Evolutionary conservation across 2,797 vertebrate species (phyloP).

Genomic region (Chrysocyon brachyurus): DNA sequence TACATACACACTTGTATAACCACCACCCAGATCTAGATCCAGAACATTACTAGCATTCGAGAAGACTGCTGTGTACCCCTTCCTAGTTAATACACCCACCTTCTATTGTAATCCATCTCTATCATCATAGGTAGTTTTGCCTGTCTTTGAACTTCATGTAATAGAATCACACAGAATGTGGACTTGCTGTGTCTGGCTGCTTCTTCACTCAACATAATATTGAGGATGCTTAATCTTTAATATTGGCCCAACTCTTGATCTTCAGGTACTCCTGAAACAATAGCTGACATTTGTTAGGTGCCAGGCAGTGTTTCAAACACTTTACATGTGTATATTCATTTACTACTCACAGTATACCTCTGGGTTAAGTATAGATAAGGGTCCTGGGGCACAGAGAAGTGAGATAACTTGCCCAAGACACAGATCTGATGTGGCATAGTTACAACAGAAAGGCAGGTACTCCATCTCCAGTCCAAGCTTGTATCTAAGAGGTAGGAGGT

Average conservation of each 20-base stretch:
- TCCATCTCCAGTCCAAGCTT: background rate
- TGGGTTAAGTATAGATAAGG: background rate
- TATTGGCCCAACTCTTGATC: background rate
- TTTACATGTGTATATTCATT: background rate
- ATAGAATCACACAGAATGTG: background rate
- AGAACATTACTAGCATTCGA: background rate
- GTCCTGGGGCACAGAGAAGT: background rate
- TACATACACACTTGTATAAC: background rate
- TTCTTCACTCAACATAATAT: background rate
- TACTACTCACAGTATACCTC: background rate
- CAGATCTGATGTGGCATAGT: background rate
- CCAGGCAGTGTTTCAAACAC: background rate
- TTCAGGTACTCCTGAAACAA: background rate
- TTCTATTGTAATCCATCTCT: background rate
- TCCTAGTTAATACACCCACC: background rate
- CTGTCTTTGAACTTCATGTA: conserved; percentile 1
- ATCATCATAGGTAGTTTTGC: background rate
- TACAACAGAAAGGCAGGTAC: background rate
- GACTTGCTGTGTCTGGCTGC: background rate
- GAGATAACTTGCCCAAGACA: background rate
- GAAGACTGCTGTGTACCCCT: background rate
- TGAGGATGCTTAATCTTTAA: background rate
- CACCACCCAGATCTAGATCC: background rate
- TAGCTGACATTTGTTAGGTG: background rate
- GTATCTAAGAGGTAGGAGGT: background rate